Base-by-base conservation (phyloP, 2,797 vertebrate species). In the Girardinus metallicus region DNA sequence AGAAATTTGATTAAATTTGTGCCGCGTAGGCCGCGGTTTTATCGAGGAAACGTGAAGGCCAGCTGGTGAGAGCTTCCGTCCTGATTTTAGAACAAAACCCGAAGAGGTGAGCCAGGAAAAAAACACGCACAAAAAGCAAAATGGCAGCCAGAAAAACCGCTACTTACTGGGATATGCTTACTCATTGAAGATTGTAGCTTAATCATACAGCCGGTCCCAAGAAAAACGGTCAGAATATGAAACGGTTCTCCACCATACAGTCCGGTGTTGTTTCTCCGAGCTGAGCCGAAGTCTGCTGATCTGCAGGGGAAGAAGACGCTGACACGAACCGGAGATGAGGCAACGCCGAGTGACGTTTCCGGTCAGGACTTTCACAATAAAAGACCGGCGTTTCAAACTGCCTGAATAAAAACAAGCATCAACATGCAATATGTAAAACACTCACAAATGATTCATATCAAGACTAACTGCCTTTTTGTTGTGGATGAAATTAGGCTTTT, bases 151-250 rank as follows among this genome's bases (percentile, higher is more conserved):
- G 49, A 29, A 41, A 53, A 66, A 13, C 5, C 5, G 4, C 46
- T 92, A 99, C 98, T 99, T 97, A 99, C 97, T 97, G 97, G 97
- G 96, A 97, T 98, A 97, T 98, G 98, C 96, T 97, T 99, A 99
- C 97, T 99, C 98, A 99, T 99, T 99, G 98, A 99, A 99, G 97
- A 98, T 96, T 98, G 97, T 98, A 97, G 96, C 97, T 97, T 98
- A 97, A 99, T 98, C 97, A 99, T 98, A 97, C 97, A 97, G 97
- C 97, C 97, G 97, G 96, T 97, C 95, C 96, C 93, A 95, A 97
- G 95, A 95, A 76, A 96, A 97, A 95, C 92, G 92, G 91, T 94
- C 88, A 88, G 87, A 81, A 36, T 44, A 74, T 78, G 29, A 92
- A 93, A 83, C 79, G 88, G 85, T 87, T 93, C 89, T 94, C 84